Evolutionary conservation across 2,888 invertebrate species (phyloP).

Genomic region (Nysson spinosus): DNA sequence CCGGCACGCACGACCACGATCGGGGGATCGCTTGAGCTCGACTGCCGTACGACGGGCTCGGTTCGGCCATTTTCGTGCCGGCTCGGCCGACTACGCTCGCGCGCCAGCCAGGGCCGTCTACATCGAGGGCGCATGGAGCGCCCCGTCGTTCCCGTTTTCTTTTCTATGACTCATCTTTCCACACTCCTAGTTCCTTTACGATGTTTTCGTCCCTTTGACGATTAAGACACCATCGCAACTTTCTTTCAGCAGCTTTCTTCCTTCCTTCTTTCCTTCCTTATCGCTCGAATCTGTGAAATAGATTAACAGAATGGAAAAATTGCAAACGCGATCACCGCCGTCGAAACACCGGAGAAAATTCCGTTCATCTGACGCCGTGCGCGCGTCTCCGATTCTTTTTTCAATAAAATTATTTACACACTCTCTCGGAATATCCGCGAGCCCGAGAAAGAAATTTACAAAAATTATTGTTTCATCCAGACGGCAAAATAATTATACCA

Average conservation of each 20-base stretch:
- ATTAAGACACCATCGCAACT: conserved; percentile 23
- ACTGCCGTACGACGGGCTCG: conserved; percentile 47
- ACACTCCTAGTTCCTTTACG: conserved; percentile 14
- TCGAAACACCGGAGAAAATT: not conserved
- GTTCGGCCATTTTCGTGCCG: conserved; percentile 49
- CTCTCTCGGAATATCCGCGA: too few species aligned
- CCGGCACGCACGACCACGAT: conserved; percentile 57
- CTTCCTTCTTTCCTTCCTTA: too few species aligned
- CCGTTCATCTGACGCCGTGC: not conserved
- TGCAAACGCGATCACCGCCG: too few species aligned
- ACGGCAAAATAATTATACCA: too few species aligned
- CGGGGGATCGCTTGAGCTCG: conserved; percentile 58
- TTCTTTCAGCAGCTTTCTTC: too few species aligned
- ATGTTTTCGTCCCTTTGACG: not conserved
- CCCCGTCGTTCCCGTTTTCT: conserved; percentile 36
- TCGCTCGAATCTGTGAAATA: conserved; percentile 12
- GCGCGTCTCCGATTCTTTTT: not conserved
- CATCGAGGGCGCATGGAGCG: conserved; percentile 24
- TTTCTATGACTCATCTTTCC: conserved; percentile 34
- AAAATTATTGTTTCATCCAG: too few species aligned
- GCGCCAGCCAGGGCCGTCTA: conserved; percentile 54
- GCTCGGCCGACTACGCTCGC: conserved; percentile 55
- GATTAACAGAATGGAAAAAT: not conserved
- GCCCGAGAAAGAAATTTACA: too few species aligned
- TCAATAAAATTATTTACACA: conserved; percentile 5